phyloP scores from a whole-genome alignment of 2,113 vertebrate genomes.

The Tragelaphus scriptus region DNA sequence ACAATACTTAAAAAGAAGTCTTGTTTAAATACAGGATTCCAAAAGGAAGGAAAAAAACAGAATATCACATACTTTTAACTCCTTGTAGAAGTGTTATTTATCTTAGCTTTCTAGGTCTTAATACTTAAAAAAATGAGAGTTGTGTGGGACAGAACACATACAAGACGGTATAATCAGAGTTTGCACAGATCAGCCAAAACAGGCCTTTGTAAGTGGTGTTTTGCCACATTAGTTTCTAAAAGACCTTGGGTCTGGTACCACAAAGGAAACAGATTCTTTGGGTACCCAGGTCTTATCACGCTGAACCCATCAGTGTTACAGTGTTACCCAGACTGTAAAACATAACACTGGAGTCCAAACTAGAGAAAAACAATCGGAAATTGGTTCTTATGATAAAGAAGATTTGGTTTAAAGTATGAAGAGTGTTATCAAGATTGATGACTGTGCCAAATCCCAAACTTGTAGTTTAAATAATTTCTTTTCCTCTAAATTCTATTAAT shows the following conservation, averaged over 20 bases:
- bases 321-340: conserved; percentile 10
- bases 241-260: background rate
- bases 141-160: background rate
- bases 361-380: background rate
- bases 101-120: conserved; percentile 19
- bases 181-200: conserved; percentile 9
- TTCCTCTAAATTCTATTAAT: background rate
- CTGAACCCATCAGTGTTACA: background rate
- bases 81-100: conserved; percentile 31
- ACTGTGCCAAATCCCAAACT: background rate
- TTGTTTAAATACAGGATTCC: conserved; percentile 72
- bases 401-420: background rate
- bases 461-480: background rate
- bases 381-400: background rate
- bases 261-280: conserved; percentile 11
- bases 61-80: conserved; percentile 29
- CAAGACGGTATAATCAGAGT: background rate
- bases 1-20: conserved; percentile 56
- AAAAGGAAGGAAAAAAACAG: conserved; percentile 67
- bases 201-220: conserved; percentile 6
- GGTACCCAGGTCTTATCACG: background rate
- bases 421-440: background rate
- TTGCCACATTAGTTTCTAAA: conserved; percentile 3
- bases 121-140: background rate
- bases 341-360: background rate